A percentile compares a stretch with the other conserved stretches of the same genome.
Evolutionary conservation across 1,140 invertebrate genomes (phyloP).

Genomic region (Antheraea mylitta): DNA sequence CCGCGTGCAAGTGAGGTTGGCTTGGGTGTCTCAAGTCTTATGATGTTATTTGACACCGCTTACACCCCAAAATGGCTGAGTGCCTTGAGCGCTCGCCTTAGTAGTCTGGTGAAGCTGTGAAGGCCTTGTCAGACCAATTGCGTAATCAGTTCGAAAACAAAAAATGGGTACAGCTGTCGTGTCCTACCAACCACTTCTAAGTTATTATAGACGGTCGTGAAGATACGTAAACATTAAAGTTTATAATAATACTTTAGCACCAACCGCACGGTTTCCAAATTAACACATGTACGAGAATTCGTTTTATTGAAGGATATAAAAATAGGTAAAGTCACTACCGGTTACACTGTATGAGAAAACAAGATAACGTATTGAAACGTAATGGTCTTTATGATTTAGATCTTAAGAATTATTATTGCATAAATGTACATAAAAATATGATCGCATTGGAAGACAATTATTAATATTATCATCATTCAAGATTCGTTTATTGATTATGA

Average conservation of each 20-base stretch:
- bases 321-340: slow-evolving; percentile 5
- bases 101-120: no score
- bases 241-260: neutral
- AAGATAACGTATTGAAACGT: neutral
- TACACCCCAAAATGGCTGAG: no score
- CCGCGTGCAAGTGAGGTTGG: no score
- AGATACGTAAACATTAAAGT: neutral
- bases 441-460: neutral
- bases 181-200: no score
- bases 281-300: slow-evolving; percentile 11
- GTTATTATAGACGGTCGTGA: neutral
- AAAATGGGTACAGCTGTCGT: no score
- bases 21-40: no score
- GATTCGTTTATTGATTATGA: slow-evolving; percentile 4
- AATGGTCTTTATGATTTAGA: neutral
- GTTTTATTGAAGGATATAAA: slow-evolving; percentile 3
- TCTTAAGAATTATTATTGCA: neutral
- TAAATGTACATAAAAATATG: neutral
- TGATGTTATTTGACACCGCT: no score
- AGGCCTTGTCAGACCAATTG: no score
- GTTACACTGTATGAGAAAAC: neutral
- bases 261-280: slow-evolving; percentile 10
- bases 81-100: no score
- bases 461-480: slow-evolving; percentile 3
- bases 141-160: no score